Evolutionary conservation across 92 coral and sea anemone genomes (phyloP).

Genomic region (Zoanthus solanderi): DNA sequence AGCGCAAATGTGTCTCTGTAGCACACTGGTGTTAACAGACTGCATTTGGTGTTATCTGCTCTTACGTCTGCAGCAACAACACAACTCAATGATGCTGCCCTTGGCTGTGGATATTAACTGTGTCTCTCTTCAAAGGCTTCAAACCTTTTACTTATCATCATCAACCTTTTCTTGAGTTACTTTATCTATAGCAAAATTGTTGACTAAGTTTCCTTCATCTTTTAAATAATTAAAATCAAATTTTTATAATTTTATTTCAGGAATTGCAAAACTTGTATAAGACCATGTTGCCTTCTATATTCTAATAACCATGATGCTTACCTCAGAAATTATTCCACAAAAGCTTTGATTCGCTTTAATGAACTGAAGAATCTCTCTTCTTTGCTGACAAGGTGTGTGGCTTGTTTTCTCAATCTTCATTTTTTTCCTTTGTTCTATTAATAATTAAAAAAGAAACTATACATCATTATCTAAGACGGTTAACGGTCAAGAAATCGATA

Average conservation of each 20-base stretch:
- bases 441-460: too few species aligned
- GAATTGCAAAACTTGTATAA: too few species aligned
- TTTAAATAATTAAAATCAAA: too few species aligned
- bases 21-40: constrained; percentile 20
- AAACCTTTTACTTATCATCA: constrained; percentile 48
- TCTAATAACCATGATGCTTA: neutral
- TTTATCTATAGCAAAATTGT: too few species aligned
- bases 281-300: neutral
- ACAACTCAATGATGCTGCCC: constrained; percentile 7
- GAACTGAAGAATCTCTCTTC: constrained; percentile 36
- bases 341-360: constrained; percentile 42
- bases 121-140: constrained; percentile 29
- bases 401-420: neutral
- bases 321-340: constrained; percentile 29
- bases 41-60: constrained; percentile 34
- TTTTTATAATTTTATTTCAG: too few species aligned
- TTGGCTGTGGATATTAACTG: neutral
- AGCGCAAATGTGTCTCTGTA: constrained; percentile 20
- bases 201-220: too few species aligned
- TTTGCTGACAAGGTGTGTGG: constrained; percentile 13
- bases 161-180: constrained; percentile 17
- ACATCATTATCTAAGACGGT: too few species aligned
- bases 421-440: constrained; percentile 28
- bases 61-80: constrained; percentile 22
- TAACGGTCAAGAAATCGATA: too few species aligned